Evolutionary conservation across 2,888 invertebrate species (phyloP).

Genomic region (Dicyrtoma fusca): DNA sequence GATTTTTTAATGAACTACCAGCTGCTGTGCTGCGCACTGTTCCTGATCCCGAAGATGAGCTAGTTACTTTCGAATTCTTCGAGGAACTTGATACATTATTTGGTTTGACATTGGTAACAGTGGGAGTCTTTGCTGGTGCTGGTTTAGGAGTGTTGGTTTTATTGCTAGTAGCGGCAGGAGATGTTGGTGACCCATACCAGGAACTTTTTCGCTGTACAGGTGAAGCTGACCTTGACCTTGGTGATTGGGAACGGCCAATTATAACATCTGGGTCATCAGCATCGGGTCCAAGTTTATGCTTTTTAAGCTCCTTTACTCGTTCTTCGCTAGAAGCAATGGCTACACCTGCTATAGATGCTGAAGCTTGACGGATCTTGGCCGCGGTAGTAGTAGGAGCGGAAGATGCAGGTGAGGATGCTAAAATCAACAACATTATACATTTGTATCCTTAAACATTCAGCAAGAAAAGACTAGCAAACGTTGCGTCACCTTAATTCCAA

Average conservation of each 20-base stretch:
- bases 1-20: background rate
- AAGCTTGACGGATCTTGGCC: slow-evolving; percentile 58
- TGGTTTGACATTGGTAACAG: background rate
- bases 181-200: slow-evolving; percentile 27
- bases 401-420: background rate
- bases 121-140: slow-evolving; percentile 1
- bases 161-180: background rate
- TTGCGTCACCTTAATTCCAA: no score
- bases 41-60: no score
- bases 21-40: no score
- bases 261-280: background rate
- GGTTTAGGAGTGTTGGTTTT: background rate
- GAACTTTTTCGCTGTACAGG: slow-evolving; percentile 14
- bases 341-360: slow-evolving; percentile 51
- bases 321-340: slow-evolving; percentile 46
- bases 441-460: no score
- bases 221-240: slow-evolving; percentile 1
- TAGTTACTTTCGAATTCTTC: no score
- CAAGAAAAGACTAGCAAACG: no score
- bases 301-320: slow-evolving; percentile 43
- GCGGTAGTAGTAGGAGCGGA: slow-evolving; percentile 31
- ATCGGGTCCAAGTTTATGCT: slow-evolving; percentile 17
- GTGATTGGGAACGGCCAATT: background rate
- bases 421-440: no score
- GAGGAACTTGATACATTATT: slow-evolving; percentile 23